Conservation (phyloP, 2,797 vertebrate species). For the Eulemur coronatus region DNA sequence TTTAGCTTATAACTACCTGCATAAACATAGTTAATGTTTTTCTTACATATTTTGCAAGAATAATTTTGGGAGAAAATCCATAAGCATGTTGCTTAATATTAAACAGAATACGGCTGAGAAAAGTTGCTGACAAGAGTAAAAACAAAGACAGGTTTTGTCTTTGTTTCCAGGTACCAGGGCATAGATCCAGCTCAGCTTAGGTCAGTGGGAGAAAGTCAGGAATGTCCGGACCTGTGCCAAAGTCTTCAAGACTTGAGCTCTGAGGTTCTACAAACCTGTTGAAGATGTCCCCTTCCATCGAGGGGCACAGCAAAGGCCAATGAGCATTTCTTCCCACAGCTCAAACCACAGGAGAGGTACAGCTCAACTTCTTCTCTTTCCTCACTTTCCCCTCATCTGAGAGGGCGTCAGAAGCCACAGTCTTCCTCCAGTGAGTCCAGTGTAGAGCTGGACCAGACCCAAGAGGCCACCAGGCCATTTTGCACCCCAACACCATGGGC, state of each 20-base stretch:
- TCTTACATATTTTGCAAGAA: neutral
- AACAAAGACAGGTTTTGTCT: neutral
- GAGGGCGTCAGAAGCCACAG: neutral
- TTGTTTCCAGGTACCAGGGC: neutral
- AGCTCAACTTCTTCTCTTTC: neutral
- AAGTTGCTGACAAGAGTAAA: neutral
- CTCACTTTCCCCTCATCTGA: neutral
- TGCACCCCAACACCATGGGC: neutral
- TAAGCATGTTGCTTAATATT: neutral
- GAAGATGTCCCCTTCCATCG: neutral
- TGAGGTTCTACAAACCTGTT: neutral
- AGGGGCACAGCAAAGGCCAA: no score
- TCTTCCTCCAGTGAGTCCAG: neutral
- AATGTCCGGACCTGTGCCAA: neutral
- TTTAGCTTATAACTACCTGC: neutral
- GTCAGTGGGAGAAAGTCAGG: no score
- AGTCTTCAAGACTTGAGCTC: neutral
- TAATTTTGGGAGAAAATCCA: neutral
- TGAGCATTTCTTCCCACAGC: neutral
- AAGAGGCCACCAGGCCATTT: neutral
- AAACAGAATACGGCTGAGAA: neutral
- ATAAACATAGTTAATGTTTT: neutral
- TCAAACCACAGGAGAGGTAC: neutral
- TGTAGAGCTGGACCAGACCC: neutral
- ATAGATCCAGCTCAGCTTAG: accelerated